These are phyloP conservation scores for Pampusana beccarii DNA, from an alignment of 2,113 vertebrate species.

Conservation along the genomic window DNA sequence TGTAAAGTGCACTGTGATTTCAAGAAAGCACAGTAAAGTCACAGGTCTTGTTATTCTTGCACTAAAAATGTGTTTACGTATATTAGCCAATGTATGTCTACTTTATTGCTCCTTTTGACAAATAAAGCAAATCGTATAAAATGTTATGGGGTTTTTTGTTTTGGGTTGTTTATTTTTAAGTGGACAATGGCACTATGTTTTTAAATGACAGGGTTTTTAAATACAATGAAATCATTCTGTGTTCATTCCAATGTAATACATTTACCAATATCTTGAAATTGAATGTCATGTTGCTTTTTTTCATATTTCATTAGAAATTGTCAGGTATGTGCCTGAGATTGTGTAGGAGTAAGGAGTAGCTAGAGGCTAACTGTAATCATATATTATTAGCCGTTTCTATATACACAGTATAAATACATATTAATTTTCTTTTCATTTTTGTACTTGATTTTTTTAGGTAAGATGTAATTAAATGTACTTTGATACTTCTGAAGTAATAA, in stretches of 20 bases:
- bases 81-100: conserved; percentile 84
- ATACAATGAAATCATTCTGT: conserved; percentile 73
- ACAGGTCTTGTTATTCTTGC: conserved; percentile 87
- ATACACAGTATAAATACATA: conserved; percentile 79
- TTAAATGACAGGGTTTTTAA: conserved; percentile 84
- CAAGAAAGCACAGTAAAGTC: conserved; percentile 86
- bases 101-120: conserved; percentile 78
- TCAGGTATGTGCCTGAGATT: conserved; percentile 81
- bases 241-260: conserved; percentile 77
- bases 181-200: conserved; percentile 80
- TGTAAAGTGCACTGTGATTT: conserved; percentile 87
- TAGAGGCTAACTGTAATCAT: conserved; percentile 80
- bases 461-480: conserved; percentile 86
- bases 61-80: conserved; percentile 87
- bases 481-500: conserved; percentile 85
- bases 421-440: conserved; percentile 83
- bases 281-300: conserved; percentile 81
- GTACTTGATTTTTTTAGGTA: conserved; percentile 86
- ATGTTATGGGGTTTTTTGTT: conserved; percentile 56
- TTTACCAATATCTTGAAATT: conserved; percentile 78
- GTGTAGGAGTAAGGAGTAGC: conserved; percentile 79
- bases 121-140: conserved; percentile 77
- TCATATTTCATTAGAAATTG: conserved; percentile 77
- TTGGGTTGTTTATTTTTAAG: conserved; percentile 75
- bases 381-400: conserved; percentile 82